phyloP scores from a whole-genome alignment of 2,113 vertebrate genomes.

The Pelvicachromis taeniatus region DNA sequence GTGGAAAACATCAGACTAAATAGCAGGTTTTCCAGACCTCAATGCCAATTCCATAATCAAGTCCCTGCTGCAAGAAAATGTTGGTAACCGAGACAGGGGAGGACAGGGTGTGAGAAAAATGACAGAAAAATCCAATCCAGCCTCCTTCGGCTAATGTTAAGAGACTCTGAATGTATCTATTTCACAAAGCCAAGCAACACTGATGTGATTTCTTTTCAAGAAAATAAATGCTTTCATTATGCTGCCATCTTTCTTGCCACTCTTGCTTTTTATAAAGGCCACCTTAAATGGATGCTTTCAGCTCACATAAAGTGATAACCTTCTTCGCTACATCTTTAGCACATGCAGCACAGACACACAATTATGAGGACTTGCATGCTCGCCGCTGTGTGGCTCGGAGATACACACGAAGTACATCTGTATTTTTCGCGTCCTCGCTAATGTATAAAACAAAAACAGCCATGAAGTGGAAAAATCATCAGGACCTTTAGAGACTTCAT shows the following conservation, averaged over 20 bases:
- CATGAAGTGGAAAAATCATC: conserved; percentile 57
- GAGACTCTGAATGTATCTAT: conserved; percentile 4
- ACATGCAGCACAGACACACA: conserved; percentile 15
- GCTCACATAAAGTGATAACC: conserved; percentile 22
- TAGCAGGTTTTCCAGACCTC: conserved; percentile 67
- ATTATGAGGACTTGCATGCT: conserved; percentile 11
- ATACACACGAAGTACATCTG: conserved; percentile 36
- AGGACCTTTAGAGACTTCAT: conserved; percentile 71
- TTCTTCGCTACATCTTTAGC: conserved; percentile 2
- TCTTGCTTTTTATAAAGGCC: conserved; percentile 19
- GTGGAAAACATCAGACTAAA: conserved; percentile 79
- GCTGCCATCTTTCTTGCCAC: neutral
- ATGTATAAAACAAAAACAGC: conserved; percentile 61
- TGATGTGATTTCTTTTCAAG: neutral
- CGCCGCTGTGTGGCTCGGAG: neutral
- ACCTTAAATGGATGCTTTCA: conserved; percentile 47
- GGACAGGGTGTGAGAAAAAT: neutral
- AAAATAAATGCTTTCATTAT: conserved; percentile 11
- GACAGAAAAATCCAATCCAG: neutral
- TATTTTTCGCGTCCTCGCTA: conserved; percentile 30
- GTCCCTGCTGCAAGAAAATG: conserved; percentile 72
- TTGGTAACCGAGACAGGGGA: conserved; percentile 51
- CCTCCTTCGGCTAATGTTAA: neutral
- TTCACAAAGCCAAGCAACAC: conserved; percentile 1
- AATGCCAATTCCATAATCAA: conserved; percentile 73